phyloP scores from a whole-genome alignment of 2,797 vertebrate species.

The Caiman crocodilus region DNA sequence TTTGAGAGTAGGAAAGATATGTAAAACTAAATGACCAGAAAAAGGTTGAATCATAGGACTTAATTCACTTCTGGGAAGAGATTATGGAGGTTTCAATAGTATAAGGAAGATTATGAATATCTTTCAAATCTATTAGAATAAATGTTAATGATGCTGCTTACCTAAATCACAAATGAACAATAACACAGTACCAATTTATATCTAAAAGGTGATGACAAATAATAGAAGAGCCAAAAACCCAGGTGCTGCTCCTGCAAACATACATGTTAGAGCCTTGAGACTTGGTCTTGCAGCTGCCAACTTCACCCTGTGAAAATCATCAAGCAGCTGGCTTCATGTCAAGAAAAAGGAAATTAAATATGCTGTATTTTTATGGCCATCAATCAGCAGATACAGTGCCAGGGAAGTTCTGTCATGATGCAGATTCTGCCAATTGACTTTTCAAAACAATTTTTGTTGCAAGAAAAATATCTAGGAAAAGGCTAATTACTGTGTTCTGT shows the following conservation, averaged over 20 bases:
- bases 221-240: conserved; percentile 41
- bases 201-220: conserved; percentile 28
- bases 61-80: background rate
- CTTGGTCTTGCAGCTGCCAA: conserved; percentile 58
- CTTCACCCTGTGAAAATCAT: conserved; percentile 55
- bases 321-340: conserved; percentile 58
- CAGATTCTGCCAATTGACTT: conserved; percentile 29
- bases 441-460: background rate
- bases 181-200: conserved; percentile 15
- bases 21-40: background rate
- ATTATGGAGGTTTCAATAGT: background rate
- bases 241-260: conserved; percentile 34
- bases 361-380: conserved; percentile 66
- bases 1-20: conserved; percentile 27
- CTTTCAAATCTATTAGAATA: background rate
- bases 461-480: background rate
- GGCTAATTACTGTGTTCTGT: background rate
- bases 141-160: background rate
- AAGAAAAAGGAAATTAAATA: conserved; percentile 64
- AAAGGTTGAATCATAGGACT: background rate
- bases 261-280: conserved; percentile 23
- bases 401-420: conserved; percentile 56
- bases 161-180: conserved; percentile 10
- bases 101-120: background rate
- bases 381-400: conserved; percentile 57